Evolutionary conservation across 1,140 invertebrate species (phyloP).

Genomic region (Nephotettix cincticeps): DNA sequence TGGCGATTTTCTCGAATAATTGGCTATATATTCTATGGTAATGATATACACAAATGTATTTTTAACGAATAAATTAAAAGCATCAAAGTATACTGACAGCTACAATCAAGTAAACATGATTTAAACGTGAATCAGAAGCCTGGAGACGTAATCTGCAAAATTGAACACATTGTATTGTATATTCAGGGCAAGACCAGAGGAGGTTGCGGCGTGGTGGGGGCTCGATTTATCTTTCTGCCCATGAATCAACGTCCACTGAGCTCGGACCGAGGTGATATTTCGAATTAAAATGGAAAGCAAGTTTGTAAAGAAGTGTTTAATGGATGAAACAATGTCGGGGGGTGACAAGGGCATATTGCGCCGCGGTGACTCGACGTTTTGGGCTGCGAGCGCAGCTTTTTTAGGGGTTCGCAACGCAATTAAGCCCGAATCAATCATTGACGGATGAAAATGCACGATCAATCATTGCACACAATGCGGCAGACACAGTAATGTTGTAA

Average conservation of each 20-base stretch:
- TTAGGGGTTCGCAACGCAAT: conserved; percentile 22
- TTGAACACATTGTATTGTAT: too few relatives aligned
- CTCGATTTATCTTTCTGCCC: conserved; percentile 14
- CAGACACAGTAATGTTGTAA: conserved; percentile 6
- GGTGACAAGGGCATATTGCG: conserved; percentile 12
- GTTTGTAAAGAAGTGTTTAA: conserved; percentile 22
- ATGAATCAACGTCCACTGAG: conserved; percentile 8
- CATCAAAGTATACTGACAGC: too few relatives aligned
- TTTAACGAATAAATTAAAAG: too few relatives aligned
- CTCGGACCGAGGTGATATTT: conserved; percentile 16
- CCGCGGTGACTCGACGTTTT: conserved; percentile 7
- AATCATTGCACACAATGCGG: conserved; percentile 10
- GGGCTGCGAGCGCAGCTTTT: neutral
- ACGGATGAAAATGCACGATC: conserved; percentile 13
- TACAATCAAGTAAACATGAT: too few relatives aligned
- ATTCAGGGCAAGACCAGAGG: neutral
- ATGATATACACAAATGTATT: too few relatives aligned
- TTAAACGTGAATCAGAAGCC: too few relatives aligned
- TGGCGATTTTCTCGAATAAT: too few relatives aligned
- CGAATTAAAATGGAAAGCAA: conserved; percentile 22
- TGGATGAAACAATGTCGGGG: conserved; percentile 19
- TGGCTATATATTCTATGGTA: too few relatives aligned
- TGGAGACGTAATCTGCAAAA: too few relatives aligned
- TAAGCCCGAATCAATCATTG: conserved; percentile 21
- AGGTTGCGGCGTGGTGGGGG: neutral